phyloP scores from a whole-genome alignment of 2,797 vertebrate genomes.

The Cephalopachus bancanus region DNA sequence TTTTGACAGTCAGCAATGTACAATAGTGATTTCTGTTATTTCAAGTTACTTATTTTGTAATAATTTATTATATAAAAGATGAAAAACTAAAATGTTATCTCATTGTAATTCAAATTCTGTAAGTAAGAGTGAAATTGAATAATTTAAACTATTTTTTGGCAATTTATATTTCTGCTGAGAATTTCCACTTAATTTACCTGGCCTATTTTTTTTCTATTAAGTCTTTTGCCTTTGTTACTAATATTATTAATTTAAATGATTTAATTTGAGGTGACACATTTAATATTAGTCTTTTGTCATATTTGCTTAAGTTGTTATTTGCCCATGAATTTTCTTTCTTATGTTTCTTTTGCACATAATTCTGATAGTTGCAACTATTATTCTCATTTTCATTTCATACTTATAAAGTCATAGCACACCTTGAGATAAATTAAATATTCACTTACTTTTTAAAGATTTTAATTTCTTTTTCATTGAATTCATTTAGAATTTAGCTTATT shows the following conservation, averaged over 20 bases:
- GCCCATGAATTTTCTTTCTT: neutral
- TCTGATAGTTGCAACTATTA: neutral
- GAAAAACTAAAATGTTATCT: neutral
- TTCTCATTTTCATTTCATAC: neutral
- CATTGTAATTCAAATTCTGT: neutral
- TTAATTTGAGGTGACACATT: neutral
- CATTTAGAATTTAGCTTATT: constrained; percentile 51
- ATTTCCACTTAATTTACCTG: neutral
- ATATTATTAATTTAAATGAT: neutral
- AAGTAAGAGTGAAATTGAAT: neutral
- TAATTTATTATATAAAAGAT: neutral
- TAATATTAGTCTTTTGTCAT: neutral
- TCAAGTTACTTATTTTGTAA: neutral
- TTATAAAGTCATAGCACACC: neutral
- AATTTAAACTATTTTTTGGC: neutral
- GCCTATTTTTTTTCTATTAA: neutral
- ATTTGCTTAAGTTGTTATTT: constrained; percentile 6
- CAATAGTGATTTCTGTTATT: neutral
- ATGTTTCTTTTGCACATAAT: neutral
- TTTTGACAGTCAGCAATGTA: neutral
- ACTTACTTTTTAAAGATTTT: neutral
- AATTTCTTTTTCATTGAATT: neutral
- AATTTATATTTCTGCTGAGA: neutral
- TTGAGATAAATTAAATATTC: constrained; percentile 25
- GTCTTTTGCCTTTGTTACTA: neutral